Evolutionary conservation across 2,797 vertebrate genomes (phyloP).

Genomic region (Centropyge bicolor): DNA sequence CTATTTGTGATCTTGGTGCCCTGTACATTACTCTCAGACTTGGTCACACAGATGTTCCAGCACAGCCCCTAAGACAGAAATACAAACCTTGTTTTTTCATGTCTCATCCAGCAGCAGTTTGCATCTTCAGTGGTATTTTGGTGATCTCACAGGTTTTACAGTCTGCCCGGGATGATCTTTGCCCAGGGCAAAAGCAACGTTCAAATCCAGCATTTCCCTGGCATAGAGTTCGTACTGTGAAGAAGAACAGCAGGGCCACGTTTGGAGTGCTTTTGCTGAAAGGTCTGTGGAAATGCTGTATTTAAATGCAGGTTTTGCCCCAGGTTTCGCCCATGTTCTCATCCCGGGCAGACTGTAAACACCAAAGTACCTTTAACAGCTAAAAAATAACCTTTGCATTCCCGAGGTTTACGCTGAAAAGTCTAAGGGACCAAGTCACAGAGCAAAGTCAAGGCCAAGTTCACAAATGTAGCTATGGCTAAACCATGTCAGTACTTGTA

Average conservation of each 20-base stretch:
- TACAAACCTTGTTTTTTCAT: not conserved
- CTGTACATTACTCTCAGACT: not conserved
- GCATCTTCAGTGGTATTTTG: not conserved
- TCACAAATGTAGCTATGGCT: not conserved
- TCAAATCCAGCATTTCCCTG: not conserved
- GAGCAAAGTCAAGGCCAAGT: not conserved
- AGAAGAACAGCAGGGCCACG: not conserved
- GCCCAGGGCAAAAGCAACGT: not conserved
- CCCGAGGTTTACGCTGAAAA: not conserved
- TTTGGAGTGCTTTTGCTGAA: not conserved
- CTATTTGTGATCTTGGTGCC: not conserved
- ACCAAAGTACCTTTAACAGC: not conserved
- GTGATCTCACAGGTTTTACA: not conserved
- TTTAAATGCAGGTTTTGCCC: not conserved
- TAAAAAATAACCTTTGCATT: not conserved
- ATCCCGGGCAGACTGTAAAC: not conserved
- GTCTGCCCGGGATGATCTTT: not conserved
- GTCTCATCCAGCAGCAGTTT: not conserved
- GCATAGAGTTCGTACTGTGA: not conserved
- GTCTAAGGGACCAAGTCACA: too few relatives aligned
- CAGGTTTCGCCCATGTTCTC: not conserved
- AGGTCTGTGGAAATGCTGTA: not conserved
- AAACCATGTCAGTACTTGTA: not conserved
- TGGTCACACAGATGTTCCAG: not conserved
- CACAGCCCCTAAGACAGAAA: not conserved